These are phyloP conservation scores for Sympetrum striolatum DNA, from an alignment of 2,888 invertebrate species.

Conservation along the genomic window DNA sequence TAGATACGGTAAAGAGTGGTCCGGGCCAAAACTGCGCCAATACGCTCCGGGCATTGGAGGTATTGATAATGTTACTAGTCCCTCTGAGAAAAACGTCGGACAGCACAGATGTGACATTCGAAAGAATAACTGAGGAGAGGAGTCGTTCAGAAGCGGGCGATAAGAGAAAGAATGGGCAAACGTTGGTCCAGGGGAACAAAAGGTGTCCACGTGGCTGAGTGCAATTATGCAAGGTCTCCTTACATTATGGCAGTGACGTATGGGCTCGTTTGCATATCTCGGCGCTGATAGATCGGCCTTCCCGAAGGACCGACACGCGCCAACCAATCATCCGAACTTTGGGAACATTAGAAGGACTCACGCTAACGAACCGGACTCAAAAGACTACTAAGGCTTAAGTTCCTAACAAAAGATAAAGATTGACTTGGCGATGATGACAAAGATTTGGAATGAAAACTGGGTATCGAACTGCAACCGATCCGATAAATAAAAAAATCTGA, in stretches of 20 bases:
- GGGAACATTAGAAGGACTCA: background rate
- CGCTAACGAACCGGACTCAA: background rate
- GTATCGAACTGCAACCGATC: too few species aligned
- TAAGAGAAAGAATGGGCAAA: background rate
- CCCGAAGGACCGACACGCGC: background rate
- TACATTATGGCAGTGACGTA: background rate
- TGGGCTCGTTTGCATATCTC: conserved; percentile 27
- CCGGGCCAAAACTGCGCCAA: too few species aligned
- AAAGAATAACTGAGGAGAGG: background rate
- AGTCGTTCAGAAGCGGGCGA: background rate
- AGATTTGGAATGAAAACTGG: too few species aligned
- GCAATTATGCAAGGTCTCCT: background rate
- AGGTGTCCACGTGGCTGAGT: background rate
- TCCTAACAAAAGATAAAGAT: too few species aligned
- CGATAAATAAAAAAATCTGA: too few species aligned
- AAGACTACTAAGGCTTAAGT: too few species aligned
- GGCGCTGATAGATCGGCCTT: background rate
- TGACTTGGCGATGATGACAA: too few species aligned
- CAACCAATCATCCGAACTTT: background rate
- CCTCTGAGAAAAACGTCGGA: background rate
- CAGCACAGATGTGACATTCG: background rate
- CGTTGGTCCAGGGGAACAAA: background rate
- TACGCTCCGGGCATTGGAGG: too few species aligned
- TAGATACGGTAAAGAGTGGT: too few species aligned
- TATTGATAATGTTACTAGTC: too few species aligned